Base-by-base conservation (phyloP, 2,888 invertebrate species). In the Scrobipalpa costella region DNA sequence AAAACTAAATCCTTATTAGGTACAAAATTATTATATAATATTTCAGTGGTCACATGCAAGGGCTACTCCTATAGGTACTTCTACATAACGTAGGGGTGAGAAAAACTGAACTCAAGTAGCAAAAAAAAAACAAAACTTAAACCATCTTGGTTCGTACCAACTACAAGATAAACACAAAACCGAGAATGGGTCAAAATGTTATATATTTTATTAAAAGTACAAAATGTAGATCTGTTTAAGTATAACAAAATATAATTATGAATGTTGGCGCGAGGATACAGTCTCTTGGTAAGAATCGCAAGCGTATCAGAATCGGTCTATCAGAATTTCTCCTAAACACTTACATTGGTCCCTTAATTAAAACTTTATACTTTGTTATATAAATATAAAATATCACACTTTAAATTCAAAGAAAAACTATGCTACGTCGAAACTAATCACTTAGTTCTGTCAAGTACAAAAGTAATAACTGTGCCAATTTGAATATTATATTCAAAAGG, bases 351-450 rank as follows among this genome's bases (percentile, higher is more conserved):
- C 90, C 91, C 91, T 90, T 90, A 89, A 84, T 89, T 88, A 86
- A 88, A 90, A 87, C 87, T 85, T 88, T 87, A 82, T 88, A 89
- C 88, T 88, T 89, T 90, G 84, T 89, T 89, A 89, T 87, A 90
- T 90, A 89, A 90, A 90, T 90, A 89, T 87, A 90, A 90, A 90
- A 91, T 91, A 91, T 91, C 91, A 91, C 91, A 90, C 91, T 89
- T 90, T 90, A 89, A 89, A 90, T 90, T 90, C 89, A 89, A 90
- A 88, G 79, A 79, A 86, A 88, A 86, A 84, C 86, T 88, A 88
- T 83, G 73, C 89, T 90, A 90, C 77, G 77, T 87, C 85, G 84
- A 88, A 88, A 86, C 86, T 87, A 88, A 88, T 84, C 82, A 84
- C 81, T 87, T 88, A 88, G 86, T 74, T 90, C 81, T 88, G 90